phyloP scores from a whole-genome alignment of 2,888 invertebrate species.

The Plutella xylostella region DNA sequence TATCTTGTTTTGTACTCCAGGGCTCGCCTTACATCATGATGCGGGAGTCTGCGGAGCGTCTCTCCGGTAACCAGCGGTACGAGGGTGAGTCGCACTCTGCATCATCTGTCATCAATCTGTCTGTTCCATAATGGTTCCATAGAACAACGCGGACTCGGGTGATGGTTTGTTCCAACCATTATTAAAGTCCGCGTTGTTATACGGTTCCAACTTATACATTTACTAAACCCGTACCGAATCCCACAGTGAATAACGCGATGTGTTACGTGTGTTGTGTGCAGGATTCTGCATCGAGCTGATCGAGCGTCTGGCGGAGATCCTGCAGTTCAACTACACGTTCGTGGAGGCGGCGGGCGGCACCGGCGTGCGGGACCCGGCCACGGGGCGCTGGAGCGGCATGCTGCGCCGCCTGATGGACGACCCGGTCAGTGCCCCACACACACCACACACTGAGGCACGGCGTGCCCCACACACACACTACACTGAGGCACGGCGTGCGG shows the following conservation, averaged over 20 bases:
- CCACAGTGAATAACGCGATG: no score
- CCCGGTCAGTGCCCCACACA: slow-evolving; percentile 41
- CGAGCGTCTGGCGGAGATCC: slow-evolving; percentile 75
- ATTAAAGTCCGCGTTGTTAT: no score
- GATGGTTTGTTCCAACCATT: no score
- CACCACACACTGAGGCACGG: background rate
- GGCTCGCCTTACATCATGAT: slow-evolving; percentile 90
- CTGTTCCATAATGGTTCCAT: no score
- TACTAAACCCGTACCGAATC: no score
- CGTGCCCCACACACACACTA: background rate
- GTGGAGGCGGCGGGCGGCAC: slow-evolving; percentile 79
- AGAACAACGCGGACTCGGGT: no score
- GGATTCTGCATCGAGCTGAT: slow-evolving; percentile 92
- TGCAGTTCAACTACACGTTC: slow-evolving; percentile 87
- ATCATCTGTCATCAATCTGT: no score
- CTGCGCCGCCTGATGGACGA: slow-evolving; percentile 74
- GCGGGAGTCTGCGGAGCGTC: slow-evolving; percentile 72
- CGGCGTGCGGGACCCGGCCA: slow-evolving; percentile 71
- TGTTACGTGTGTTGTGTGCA: no score
- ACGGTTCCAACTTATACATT: no score
- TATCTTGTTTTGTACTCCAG: slow-evolving; percentile 54
- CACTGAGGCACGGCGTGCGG: slow-evolving; percentile 60
- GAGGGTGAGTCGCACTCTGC: slow-evolving; percentile 67
- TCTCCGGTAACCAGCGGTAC: slow-evolving; percentile 83
- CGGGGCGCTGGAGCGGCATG: slow-evolving; percentile 79